Evolutionary conservation across 53 echinoderm and acorn worm genomes (phyloP), one percentile per base, ranked within the genome.

Genomic region (Zoroaster sp.): DNA sequence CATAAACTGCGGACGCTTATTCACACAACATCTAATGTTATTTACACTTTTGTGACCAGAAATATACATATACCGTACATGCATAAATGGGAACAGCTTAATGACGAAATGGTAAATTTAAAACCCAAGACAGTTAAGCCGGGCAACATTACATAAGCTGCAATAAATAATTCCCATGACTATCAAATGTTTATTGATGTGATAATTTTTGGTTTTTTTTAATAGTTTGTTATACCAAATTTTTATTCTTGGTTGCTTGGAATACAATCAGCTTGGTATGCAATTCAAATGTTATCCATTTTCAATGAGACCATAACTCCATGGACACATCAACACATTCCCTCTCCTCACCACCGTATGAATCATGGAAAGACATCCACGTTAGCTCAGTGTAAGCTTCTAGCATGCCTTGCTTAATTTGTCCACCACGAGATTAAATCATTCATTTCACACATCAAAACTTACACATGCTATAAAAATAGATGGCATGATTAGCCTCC

Each of bases 21-120:
- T 89, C 81, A 89, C 90, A 89, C 90, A 90, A 93, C 93, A 93
- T 73, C 87, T 87, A 90, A 72, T 90, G 90, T 93, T 93, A 93
- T 93, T 90, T 93, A 93, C 93, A 93, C 87, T 90, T 69, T 88
- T 86, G 80, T 90, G 90, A 90, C 93, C 93, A 93, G 93, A 93
- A 93, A 93, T 93, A 93, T 93, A 93, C 93, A 93, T 80, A 93
- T 93, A 89, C 90, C 35, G 81, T 72, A 81, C 82, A 89, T 89
- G 90, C 90, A 81, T 82, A 37, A 74, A 68, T 49, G 82, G 90
- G 81, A 89, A 71, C 40, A 85, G 72, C 70, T 46, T 38, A 47
- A 49, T 43, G 85, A 49, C 47, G 70, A 47, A 51, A 66, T 85
- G 85, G 85, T 47, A 6, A 70, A 69, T 21, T 85, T 83, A 69